phyloP scores from a whole-genome alignment of 2,797 vertebrate species.

The Anisognathus igniventris region DNA sequence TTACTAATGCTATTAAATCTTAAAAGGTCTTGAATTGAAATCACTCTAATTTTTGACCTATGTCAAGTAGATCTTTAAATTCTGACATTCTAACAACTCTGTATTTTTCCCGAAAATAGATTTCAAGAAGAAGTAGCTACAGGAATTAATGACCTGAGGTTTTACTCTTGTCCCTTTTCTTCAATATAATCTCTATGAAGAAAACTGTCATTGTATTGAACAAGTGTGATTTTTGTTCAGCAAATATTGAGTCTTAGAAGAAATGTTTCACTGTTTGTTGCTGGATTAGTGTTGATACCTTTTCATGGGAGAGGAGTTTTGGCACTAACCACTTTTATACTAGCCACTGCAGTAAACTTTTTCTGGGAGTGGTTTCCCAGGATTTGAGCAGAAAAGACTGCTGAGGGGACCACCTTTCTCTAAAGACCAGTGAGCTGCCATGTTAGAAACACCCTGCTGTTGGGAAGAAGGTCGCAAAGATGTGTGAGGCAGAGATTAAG shows the following conservation, averaged over 20 bases:
- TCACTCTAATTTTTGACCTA: neutral
- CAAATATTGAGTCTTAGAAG: neutral
- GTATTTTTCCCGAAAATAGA: neutral
- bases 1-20: neutral
- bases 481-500: neutral
- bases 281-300: neutral
- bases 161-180: neutral
- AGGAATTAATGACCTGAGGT: neutral
- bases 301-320: neutral
- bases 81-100: neutral
- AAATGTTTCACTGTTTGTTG: neutral
- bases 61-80: neutral
- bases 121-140: neutral
- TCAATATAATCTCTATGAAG: neutral
- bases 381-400: neutral
- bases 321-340: neutral
- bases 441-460: neutral
- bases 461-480: neutral
- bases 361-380: neutral
- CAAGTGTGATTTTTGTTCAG: neutral
- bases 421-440: neutral
- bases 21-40: neutral
- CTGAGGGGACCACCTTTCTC: neutral
- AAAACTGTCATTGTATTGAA: neutral
- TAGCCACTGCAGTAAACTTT: neutral